phyloP scores from a whole-genome alignment of 2,113 vertebrate genomes.

The Ictalurus punctatus region DNA sequence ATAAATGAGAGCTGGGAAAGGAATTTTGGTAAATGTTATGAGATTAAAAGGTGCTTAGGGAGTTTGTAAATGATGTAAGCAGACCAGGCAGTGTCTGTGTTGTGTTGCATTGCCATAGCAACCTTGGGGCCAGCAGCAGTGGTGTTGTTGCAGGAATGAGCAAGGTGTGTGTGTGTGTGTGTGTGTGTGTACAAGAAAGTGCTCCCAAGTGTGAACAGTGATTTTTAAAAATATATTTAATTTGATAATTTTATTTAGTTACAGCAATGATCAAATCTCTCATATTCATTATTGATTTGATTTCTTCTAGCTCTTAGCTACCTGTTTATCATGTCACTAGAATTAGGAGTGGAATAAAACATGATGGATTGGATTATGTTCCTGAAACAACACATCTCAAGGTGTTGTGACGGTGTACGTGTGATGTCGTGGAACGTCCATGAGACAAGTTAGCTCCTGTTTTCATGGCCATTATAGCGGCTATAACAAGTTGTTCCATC shows the following conservation, averaged over 20 bases:
- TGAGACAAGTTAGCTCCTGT: not conserved
- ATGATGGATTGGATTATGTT: too few species aligned
- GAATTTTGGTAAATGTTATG: constrained; percentile 12
- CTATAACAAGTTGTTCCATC: not conserved
- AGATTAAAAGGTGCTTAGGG: constrained; percentile 24
- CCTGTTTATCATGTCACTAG: too few species aligned
- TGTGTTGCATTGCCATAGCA: constrained; percentile 12
- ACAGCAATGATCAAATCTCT: too few species aligned
- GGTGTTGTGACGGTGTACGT: too few species aligned
- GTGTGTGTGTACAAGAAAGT: not conserved
- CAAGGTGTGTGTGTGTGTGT: constrained; percentile 8
- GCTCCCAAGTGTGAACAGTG: not conserved
- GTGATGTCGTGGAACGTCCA: not conserved
- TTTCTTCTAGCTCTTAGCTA: too few species aligned
- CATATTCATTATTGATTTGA: too few species aligned
- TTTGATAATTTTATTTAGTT: too few species aligned
- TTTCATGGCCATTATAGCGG: not conserved
- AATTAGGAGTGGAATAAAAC: too few species aligned
- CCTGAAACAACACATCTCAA: too few species aligned
- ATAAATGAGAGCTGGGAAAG: not conserved
- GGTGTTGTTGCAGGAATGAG: constrained; percentile 9
- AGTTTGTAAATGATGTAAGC: constrained; percentile 28
- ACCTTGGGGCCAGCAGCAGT: constrained; percentile 2
- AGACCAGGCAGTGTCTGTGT: constrained; percentile 33
- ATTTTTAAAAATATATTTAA: too few species aligned